phyloP scores from a whole-genome alignment of 2,113 vertebrate species.

The Potamarius usumacintae region DNA sequence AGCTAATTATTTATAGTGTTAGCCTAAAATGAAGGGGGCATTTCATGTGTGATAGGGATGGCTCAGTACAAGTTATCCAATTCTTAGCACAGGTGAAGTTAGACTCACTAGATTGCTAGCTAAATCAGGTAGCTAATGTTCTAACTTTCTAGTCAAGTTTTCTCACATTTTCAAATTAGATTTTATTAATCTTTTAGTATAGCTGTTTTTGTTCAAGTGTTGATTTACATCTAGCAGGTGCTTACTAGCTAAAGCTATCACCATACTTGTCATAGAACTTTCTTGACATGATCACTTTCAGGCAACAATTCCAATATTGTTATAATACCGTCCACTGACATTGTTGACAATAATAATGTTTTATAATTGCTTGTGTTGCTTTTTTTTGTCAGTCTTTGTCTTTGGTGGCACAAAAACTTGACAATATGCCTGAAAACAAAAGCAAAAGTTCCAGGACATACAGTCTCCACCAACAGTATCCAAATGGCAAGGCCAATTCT shows the following conservation, averaged over 20 bases:
- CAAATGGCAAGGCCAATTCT: too few relatives aligned
- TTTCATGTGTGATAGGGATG: not conserved
- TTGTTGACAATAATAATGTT: not conserved
- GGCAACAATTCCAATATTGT: not conserved
- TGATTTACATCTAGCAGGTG: not conserved
- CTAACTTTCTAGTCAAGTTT: not conserved
- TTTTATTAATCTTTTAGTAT: not conserved
- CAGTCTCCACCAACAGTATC: too few relatives aligned
- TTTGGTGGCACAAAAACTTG: too few relatives aligned
- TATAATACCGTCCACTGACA: not conserved
- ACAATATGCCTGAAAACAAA: too few relatives aligned
- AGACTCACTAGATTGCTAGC: not conserved
- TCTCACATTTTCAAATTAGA: too few relatives aligned
- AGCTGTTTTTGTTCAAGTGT: not conserved
- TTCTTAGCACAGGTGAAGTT: not conserved
- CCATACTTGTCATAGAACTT: not conserved
- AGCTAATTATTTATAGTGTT: not conserved
- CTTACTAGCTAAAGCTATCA: not conserved
- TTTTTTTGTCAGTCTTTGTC: not conserved
- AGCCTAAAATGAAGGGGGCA: not conserved
- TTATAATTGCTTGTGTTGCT: too few relatives aligned
- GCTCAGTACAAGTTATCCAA: not conserved
- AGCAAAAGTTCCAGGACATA: too few relatives aligned
- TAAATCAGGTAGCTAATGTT: not conserved
- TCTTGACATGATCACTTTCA: not conserved